These are phyloP conservation scores for Eupithecia dodoneata DNA, from an alignment of 2,888 invertebrate species.

Conservation along the genomic window DNA sequence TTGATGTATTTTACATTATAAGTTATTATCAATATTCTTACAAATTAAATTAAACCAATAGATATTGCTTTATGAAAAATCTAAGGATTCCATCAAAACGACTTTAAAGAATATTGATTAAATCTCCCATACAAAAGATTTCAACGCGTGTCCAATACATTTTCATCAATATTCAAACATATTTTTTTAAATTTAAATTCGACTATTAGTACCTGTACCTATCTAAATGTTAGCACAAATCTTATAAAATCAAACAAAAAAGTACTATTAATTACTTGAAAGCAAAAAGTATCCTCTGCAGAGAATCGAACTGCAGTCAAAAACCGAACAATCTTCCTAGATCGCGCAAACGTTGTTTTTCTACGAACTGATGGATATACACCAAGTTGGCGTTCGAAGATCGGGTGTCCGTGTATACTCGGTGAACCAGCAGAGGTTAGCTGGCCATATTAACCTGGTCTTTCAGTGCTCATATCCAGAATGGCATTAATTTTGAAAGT, in stretches of 20 bases:
- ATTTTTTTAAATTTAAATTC: neutral
- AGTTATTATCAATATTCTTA: too few species aligned
- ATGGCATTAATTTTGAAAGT: slow-evolving; percentile 41
- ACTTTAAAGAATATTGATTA: neutral
- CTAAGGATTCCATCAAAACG: slow-evolving; percentile 6
- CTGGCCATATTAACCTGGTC: slow-evolving; percentile 39
- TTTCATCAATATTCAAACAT: neutral
- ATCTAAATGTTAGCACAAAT: neutral
- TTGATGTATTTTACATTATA: too few species aligned
- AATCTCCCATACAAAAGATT: neutral
- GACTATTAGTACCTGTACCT: neutral
- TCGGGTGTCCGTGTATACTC: slow-evolving; percentile 59
- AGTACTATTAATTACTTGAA: neutral
- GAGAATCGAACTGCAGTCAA: slow-evolving; percentile 8
- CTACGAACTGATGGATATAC: slow-evolving; percentile 16
- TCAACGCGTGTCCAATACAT: neutral
- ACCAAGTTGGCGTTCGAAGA: rapidly evolving
- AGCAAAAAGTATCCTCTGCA: slow-evolving; percentile 18
- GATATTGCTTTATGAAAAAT: too few species aligned
- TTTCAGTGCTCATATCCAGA: slow-evolving; percentile 20
- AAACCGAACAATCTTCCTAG: slow-evolving; percentile 31
- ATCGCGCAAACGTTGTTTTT: slow-evolving; percentile 56
- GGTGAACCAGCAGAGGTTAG: slow-evolving; percentile 54
- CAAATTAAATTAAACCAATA: neutral
- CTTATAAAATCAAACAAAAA: neutral